A percentile compares a stretch with the other conserved stretches of the same genome.
Evolutionary conservation across 1,140 invertebrate species (phyloP).

Genomic region (Cataglyphis hispanica): DNA sequence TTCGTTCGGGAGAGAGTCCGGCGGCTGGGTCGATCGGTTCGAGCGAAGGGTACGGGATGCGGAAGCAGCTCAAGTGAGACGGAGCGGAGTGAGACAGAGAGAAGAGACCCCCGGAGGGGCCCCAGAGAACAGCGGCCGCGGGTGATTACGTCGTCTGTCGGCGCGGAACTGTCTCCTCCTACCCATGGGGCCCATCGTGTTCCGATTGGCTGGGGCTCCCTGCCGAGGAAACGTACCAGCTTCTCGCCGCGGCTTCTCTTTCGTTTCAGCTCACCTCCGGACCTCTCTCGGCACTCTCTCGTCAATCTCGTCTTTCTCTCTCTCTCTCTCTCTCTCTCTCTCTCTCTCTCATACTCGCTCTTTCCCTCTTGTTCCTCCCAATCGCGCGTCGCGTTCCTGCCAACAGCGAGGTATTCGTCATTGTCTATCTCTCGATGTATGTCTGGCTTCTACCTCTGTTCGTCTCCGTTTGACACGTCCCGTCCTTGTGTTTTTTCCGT

Average conservation of each 20-base stretch:
- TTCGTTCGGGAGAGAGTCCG: constrained; percentile 10
- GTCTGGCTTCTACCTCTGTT: constrained; percentile 36
- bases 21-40: constrained; percentile 27
- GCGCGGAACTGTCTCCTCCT: constrained; percentile 86
- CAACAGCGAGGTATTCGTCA: constrained; percentile 18
- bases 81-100: constrained; percentile 55
- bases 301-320: constrained; percentile 58
- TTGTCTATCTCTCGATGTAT: constrained; percentile 15
- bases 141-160: constrained; percentile 86
- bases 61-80: constrained; percentile 23
- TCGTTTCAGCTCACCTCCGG: constrained; percentile 65
- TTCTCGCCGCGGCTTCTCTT: constrained; percentile 63
- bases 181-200: constrained; percentile 82
- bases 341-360: constrained; percentile 52
- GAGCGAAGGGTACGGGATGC: neutral
- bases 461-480: constrained; percentile 19
- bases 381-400: constrained; percentile 48
- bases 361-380: constrained; percentile 58
- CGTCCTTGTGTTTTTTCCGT: constrained; percentile 37
- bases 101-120: constrained; percentile 76
- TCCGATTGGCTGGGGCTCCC: constrained; percentile 80
- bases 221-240: constrained; percentile 69
- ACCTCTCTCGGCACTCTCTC: constrained; percentile 59
- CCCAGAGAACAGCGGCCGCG: constrained; percentile 80
- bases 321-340: constrained; percentile 30